Evolutionary conservation across 1,140 invertebrate species (phyloP).

Genomic region (Protaetia brevitarsis): DNA sequence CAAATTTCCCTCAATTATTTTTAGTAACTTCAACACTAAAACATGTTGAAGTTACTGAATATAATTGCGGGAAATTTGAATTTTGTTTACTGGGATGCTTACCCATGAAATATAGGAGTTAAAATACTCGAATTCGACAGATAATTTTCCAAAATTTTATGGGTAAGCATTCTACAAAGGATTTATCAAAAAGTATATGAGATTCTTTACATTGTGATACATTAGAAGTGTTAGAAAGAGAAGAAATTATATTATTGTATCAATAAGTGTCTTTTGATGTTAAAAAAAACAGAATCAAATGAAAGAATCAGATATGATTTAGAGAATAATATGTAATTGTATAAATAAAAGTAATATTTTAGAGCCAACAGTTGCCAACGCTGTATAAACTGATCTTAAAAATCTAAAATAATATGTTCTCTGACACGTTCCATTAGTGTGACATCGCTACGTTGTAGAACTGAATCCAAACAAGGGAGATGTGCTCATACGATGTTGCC

Average conservation of each 20-base stretch:
- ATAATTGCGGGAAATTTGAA: too few relatives aligned
- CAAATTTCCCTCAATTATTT: too few relatives aligned
- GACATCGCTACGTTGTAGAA: too few relatives aligned
- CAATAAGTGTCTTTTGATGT: conserved; percentile 34
- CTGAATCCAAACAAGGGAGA: too few relatives aligned
- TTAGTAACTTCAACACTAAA: too few relatives aligned
- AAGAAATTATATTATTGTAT: conserved; percentile 29
- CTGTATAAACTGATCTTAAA: too few relatives aligned
- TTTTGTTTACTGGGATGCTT: neutral
- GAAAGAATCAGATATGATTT: neutral
- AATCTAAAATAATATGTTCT: too few relatives aligned
- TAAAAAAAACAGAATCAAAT: neutral
- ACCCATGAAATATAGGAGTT: neutral
- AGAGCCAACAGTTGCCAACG: too few relatives aligned
- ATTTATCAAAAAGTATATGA: neutral
- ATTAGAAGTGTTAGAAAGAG: conserved; percentile 30
- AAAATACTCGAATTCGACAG: neutral
- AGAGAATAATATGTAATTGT: neutral
- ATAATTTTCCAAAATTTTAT: conserved; percentile 7
- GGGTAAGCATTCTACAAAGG: neutral
- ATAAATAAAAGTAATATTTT: too few relatives aligned
- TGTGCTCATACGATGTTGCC: too few relatives aligned
- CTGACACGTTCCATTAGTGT: too few relatives aligned
- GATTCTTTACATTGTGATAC: conserved; percentile 31
- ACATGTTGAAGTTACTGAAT: too few relatives aligned